Base-by-base conservation (phyloP, 2,888 invertebrate species). In the Athalia cordata region DNA sequence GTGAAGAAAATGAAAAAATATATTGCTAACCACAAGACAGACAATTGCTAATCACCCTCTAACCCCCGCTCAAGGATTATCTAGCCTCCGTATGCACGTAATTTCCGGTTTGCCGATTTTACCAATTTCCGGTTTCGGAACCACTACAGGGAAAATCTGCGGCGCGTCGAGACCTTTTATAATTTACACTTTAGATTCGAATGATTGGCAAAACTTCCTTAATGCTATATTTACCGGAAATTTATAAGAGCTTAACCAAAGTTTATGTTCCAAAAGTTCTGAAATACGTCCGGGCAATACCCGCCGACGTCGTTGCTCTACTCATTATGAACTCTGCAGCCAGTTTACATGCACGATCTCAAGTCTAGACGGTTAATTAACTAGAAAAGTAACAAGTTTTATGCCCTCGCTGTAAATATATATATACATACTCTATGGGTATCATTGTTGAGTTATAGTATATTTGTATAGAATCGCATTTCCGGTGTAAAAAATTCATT, bases 341-440 rank as follows among this genome's bases (percentile, higher is more conserved):
- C 47, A 49, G 49, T 8, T 8, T 49, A 49, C 66, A 8, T 9
- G 47, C 49, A 62, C 9, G 5, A 49, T 49, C 66, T 66, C 7
- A 66, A 49, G 66, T 66, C 66, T 66, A 66, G 66, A 66, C 66
- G 47, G 52, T 67, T 52, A 67, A 67, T 67, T 67, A 67, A 68
- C 55, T 15, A 55, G 55, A 55, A 68, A 15, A 50, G 55, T 55
- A 11, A 68, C 11, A 55, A 50, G 68, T 55, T 55, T 50, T 43
- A n/a, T 55, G 55, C 4, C 55, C 3, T 3, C 4, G 55, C 55
- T 55, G 8, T 55, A 4, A 55, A 4, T 11, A 11, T 4, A 55
- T 3, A 11, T 4, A 55, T 4, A n/a, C 3, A 29, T 29, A 29
- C 0, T 29, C 0, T 29, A 29, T n/a, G 11, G 11, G 55, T n/a